phyloP scores from a whole-genome alignment of 2,113 vertebrate species.

The Lycaon pictus region DNA sequence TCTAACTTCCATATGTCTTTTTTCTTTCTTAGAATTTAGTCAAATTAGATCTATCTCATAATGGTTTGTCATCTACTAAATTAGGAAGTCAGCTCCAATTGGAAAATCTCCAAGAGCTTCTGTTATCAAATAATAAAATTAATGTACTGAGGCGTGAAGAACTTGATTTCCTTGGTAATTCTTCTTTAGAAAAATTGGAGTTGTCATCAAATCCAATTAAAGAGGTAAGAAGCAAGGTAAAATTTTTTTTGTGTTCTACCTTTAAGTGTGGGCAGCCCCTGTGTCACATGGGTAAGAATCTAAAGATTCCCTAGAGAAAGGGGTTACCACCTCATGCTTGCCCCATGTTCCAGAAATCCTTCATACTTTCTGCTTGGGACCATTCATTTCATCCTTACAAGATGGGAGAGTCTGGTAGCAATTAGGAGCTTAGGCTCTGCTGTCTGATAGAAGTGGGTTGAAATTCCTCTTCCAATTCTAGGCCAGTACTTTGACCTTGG shows the following conservation, averaged over 20 bases:
- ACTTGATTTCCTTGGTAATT: conserved; percentile 90
- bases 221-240: conserved; percentile 86
- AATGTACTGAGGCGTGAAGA: conserved; percentile 88
- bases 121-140: conserved; percentile 89
- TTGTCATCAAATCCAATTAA: conserved; percentile 91
- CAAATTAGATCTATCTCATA: conserved; percentile 93
- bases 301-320: neutral
- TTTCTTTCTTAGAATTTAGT: conserved; percentile 88
- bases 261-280: neutral
- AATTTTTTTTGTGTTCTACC: neutral
- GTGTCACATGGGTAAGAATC: neutral
- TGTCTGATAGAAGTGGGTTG: neutral
- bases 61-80: conserved; percentile 89
- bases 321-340: neutral
- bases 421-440: neutral
- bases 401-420: neutral
- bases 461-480: neutral
- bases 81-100: conserved; percentile 91
- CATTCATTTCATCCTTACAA: rapidly evolving
- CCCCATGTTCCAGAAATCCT: neutral
- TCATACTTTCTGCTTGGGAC: neutral
- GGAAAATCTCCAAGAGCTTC: conserved; percentile 88
- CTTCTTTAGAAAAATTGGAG: conserved; percentile 90
- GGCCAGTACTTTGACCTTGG: neutral
- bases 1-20: neutral